A percentile compares a stretch with the other conserved stretches of the same genome.
Evolutionary conservation across 2,113 vertebrate species (phyloP).

Genomic region (Puma concolor): DNA sequence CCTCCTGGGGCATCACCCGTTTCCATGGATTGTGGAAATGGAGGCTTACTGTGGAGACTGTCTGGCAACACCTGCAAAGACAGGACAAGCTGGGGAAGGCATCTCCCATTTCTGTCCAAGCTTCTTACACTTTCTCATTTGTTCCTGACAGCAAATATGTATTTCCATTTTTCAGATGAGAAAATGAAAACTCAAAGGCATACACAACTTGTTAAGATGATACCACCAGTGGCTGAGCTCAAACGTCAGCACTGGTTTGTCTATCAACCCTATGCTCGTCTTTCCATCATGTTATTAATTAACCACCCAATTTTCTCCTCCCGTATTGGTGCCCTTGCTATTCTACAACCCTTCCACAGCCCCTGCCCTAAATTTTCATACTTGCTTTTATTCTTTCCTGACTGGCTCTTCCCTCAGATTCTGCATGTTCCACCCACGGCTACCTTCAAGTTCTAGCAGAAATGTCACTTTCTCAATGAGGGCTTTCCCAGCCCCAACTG

Average conservation of each 20-base stretch:
- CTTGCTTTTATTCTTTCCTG: too few relatives aligned
- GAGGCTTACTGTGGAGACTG: neutral
- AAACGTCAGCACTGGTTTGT: neutral
- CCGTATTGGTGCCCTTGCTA: neutral
- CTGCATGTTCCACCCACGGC: neutral
- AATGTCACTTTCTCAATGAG: neutral
- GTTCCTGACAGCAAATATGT: neutral
- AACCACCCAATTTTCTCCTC: neutral
- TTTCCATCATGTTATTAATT: neutral
- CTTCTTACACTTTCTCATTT: neutral
- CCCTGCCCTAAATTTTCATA: too few relatives aligned
- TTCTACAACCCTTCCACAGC: rapidly evolving
- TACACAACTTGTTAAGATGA: neutral
- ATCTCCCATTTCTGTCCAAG: neutral
- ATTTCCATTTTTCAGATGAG: neutral
- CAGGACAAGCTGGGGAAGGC: neutral
- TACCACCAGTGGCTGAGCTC: neutral
- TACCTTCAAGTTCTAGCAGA: neutral
- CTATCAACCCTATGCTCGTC: neutral
- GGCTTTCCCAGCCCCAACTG: neutral
- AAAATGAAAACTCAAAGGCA: neutral
- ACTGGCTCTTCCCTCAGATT: neutral
- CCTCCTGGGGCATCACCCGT: neutral
- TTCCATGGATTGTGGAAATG: neutral
- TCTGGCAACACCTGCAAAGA: neutral